These are phyloP conservation scores for Podarcis muralis DNA, from an alignment of 2,113 vertebrate species.

Conservation along the genomic window DNA sequence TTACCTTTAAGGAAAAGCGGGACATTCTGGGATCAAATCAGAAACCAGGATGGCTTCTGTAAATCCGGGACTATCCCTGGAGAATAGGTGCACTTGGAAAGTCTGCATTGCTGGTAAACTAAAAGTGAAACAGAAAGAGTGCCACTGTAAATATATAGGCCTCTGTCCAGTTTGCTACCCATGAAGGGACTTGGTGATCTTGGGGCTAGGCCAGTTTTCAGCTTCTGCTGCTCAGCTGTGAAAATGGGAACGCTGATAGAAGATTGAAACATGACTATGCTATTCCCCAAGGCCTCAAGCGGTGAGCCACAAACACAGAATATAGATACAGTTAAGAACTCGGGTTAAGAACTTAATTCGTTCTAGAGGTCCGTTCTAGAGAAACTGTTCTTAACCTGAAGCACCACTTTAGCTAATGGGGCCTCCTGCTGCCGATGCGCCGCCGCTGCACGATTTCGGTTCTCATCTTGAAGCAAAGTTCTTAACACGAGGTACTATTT, in stretches of 20 bases:
- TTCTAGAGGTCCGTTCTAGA: no score
- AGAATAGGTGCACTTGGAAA: background rate
- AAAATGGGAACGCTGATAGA: background rate
- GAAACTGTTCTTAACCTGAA: no score
- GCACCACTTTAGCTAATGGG: no score
- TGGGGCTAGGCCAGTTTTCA: background rate
- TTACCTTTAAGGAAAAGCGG: no score
- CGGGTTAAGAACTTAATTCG: no score
- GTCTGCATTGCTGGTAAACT: background rate
- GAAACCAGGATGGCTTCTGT: no score
- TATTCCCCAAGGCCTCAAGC: background rate
- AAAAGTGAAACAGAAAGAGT: background rate
- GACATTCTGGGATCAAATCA: no score
- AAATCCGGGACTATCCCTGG: no score
- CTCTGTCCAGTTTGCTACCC: background rate
- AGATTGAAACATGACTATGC: background rate
- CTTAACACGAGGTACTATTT: no score
- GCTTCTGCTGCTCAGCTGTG: background rate
- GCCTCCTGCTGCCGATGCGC: no score
- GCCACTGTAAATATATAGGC: background rate
- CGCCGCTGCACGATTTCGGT: no score
- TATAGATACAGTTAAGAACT: background rate
- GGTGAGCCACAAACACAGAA: background rate
- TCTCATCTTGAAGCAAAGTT: no score
- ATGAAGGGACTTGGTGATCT: background rate